Conservation (phyloP, 2,113 vertebrate species). For the Sceloporus tristichus region DNA sequence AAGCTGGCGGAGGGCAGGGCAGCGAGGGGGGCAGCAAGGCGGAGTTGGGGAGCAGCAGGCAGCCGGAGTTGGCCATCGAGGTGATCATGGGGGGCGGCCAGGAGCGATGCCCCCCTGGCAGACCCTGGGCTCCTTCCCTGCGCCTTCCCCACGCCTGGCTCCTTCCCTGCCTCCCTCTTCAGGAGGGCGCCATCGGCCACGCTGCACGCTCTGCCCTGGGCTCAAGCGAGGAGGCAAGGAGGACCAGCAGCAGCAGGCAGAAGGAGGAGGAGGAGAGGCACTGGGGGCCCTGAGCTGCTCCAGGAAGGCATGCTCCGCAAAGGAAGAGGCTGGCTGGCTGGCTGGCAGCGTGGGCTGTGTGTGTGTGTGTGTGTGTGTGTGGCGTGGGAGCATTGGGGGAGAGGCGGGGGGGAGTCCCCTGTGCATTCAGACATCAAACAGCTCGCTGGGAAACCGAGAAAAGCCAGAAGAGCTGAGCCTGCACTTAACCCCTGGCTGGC, state of each 20-base stretch:
- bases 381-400: constrained; percentile 41
- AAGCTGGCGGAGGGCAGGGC: constrained; percentile 92
- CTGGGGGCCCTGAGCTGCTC: constrained; percentile 86
- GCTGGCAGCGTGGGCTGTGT: too few species aligned
- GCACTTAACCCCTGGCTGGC: constrained; percentile 83
- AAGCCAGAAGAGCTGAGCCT: constrained; percentile 84
- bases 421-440: constrained; percentile 90
- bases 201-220: constrained; percentile 67
- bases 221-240: constrained; percentile 44
- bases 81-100: constrained; percentile 92
- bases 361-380: constrained; percentile 51
- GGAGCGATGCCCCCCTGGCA: constrained; percentile 70
- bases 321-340: constrained; percentile 56
- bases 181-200: constrained; percentile 70
- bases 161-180: constrained; percentile 65
- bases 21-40: constrained; percentile 93
- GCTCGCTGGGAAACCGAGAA: constrained; percentile 84
- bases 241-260: constrained; percentile 30
- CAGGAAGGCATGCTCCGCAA: constrained; percentile 76
- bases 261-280: constrained; percentile 74
- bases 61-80: constrained; percentile 97
- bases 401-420: constrained; percentile 80
- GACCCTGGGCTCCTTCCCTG: constrained; percentile 44
- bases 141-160: constrained; percentile 55
- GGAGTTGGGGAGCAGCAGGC: constrained; percentile 93